Evolutionary conservation across 2,113 vertebrate species (phyloP), one percentile per base, ranked within the genome.

Genomic region (Megaleporinus macrocephalus): DNA sequence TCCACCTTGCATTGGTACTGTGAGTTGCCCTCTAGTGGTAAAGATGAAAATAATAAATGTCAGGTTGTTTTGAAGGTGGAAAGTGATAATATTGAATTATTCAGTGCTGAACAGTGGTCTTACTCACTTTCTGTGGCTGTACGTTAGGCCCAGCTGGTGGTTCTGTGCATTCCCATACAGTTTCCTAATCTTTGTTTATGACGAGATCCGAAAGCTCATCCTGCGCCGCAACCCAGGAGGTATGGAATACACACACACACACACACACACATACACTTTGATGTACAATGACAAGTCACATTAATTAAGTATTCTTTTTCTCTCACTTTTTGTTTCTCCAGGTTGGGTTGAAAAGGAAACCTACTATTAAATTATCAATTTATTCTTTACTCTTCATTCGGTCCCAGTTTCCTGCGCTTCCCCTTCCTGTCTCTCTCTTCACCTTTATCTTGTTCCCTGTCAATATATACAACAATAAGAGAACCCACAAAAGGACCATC

Each of bases 151-250:
- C 82, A 97, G 94, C 83, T 97, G 96, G 96, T 97, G 96, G 96
- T 97, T 97, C 93, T 97, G 96, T 90, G 96, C 96, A 29, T 96
- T 97, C 91, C 96, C 96, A 12, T 97, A 97, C 93, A 97, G 96
- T 89, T 96, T 97, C 94, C 94, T 97, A 92, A 97, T 97, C 93
- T 97, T 97, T 90, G 92, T 97, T 92, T 97, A 97, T 15, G 96
- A 97, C 66, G 96, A 97, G 87, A 96, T 96, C 80, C 95, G 96
- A 88, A 97, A 97, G 90, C 95, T 97, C 89, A 95, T 97, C 90
- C 93, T 97, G 86, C 96, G 96, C 88, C 94, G 96, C 90, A 96
- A 95, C 93, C 96, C 96, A 0, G 96, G 96, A 95, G 96, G 96
- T 97, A 91, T 59, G 1, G 14, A 7, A 51, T 59, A 27, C 29